Evolutionary conservation across 2,888 invertebrate genomes (phyloP).

Genomic region (Pedicia rivosa): DNA sequence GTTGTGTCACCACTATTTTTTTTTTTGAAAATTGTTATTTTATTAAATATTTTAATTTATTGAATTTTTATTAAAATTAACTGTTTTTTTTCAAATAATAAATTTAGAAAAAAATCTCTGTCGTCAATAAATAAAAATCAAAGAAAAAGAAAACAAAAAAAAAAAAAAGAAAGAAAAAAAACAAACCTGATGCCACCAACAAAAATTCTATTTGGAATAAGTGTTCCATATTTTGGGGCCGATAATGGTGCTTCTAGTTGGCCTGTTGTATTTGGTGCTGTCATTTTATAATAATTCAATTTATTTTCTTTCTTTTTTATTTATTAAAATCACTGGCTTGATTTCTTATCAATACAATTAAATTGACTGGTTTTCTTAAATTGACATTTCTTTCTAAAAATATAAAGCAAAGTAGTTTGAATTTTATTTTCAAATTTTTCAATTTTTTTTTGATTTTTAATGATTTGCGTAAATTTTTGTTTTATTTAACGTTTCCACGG

Average conservation of each 20-base stretch:
- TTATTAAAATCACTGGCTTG: slow-evolving; percentile 1
- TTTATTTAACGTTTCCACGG: no score
- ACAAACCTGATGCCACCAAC: slow-evolving; percentile 78
- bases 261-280: slow-evolving; percentile 14
- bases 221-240: slow-evolving; percentile 53
- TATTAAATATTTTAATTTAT: slow-evolving; percentile 3
- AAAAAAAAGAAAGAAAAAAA: not conserved
- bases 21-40: no score
- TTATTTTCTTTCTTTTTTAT: not conserved
- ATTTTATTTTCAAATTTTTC: no score
- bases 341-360: slow-evolving; percentile 1
- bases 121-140: not conserved
- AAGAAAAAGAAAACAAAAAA: not conserved
- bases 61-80: not conserved
- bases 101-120: no score
- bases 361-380: slow-evolving; percentile 2
- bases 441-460: no score
- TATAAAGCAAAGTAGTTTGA: no score
- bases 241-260: slow-evolving; percentile 29
- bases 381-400: slow-evolving; percentile 2
- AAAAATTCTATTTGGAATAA: slow-evolving; percentile 89
- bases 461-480: no score
- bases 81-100: no score
- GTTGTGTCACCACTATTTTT: slow-evolving; percentile 71
- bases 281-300: slow-evolving; percentile 8